These are phyloP conservation scores for Entomobrya proxima DNA, from an alignment of 2,888 invertebrate genomes.

Conservation along the genomic window DNA sequence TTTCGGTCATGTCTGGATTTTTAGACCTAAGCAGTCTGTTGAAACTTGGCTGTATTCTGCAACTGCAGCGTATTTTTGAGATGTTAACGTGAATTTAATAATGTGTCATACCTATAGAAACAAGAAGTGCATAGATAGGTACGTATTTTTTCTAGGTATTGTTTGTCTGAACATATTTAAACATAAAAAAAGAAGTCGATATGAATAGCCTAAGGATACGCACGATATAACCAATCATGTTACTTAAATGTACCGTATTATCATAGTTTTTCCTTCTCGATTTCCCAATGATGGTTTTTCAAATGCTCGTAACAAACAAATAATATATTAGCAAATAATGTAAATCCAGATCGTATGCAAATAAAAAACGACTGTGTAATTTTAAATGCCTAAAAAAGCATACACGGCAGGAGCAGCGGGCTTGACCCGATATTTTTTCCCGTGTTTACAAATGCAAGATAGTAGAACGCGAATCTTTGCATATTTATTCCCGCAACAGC, in stretches of 20 bases:
- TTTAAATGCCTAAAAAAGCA: slow-evolving; percentile 62
- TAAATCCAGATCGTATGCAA: slow-evolving; percentile 58
- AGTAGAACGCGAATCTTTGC: slow-evolving; percentile 56
- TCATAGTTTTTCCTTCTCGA: slow-evolving; percentile 10
- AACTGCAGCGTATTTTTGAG: no score
- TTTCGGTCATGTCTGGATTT: no score
- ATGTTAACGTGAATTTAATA: no score
- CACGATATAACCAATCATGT: slow-evolving; percentile 1
- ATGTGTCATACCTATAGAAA: no score
- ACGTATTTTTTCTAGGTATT: slow-evolving; percentile 25
- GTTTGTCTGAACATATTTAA: slow-evolving; percentile 35
- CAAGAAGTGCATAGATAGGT: slow-evolving; percentile 3
- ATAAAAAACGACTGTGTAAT: slow-evolving; percentile 30
- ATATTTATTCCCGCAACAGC: background rate
- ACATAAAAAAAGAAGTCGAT: slow-evolving; percentile 48
- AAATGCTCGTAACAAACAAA: background rate
- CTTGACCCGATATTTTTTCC: slow-evolving; percentile 63
- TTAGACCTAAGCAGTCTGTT: no score
- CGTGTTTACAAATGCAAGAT: slow-evolving; percentile 46
- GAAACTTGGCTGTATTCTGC: no score
- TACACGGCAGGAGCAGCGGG: slow-evolving; percentile 61
- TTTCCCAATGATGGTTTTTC: slow-evolving; percentile 12
- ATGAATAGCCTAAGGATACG: slow-evolving; percentile 56
- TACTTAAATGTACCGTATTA: slow-evolving; percentile 56
- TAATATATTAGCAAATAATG: slow-evolving; percentile 7